Evolutionary conservation across 2,113 vertebrate genomes (phyloP).

Genomic region (Hemichromis elongatus): DNA sequence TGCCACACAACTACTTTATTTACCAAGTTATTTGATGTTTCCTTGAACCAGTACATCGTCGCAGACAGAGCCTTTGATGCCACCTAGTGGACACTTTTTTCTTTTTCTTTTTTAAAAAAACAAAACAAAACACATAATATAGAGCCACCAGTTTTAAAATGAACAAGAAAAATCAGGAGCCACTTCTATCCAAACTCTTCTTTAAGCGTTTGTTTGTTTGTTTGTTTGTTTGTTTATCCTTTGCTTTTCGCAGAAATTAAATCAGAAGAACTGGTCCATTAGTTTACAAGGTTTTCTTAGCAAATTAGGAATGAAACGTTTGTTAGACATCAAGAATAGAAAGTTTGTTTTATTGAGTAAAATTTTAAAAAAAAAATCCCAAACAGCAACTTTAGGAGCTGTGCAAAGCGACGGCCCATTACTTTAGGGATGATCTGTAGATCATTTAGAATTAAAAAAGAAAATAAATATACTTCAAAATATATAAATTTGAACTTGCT

Average conservation of each 20-base stretch:
- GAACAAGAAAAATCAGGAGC: neutral
- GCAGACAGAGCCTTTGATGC: neutral
- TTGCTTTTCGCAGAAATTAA: rapidly evolving
- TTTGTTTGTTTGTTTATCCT: neutral
- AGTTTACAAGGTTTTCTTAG: neutral
- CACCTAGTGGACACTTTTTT: neutral
- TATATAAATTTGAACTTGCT: neutral
- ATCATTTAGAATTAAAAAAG: neutral
- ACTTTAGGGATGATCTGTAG: neutral
- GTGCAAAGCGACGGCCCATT: neutral
- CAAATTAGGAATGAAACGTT: neutral
- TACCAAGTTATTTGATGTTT: neutral
- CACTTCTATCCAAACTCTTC: neutral
- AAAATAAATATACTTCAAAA: neutral
- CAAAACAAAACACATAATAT: no score
- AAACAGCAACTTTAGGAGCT: neutral
- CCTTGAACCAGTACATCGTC: neutral
- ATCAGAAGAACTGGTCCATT: neutral
- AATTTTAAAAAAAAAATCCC: neutral
- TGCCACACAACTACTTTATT: neutral
- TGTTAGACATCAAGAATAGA: no score
- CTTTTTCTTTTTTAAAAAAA: neutral
- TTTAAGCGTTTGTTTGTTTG: neutral
- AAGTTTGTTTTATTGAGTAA: rapidly evolving
- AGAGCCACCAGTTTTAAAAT: neutral